phyloP scores from a whole-genome alignment of 2,888 invertebrate species.

The Venustoraphidia nigricollis region DNA sequence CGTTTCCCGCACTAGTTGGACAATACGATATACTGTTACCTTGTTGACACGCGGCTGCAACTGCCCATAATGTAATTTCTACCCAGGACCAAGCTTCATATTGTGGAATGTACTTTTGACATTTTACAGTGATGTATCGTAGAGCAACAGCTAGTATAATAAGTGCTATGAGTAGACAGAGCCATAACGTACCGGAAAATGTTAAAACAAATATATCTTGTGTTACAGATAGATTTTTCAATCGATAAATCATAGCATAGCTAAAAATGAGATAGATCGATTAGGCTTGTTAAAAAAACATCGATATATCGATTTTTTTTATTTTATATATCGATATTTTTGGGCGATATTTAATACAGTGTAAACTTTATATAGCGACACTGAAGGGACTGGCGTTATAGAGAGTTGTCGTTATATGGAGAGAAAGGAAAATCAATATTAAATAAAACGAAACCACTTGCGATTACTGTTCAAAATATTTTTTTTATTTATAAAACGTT shows the following conservation, averaged over 20 bases:
- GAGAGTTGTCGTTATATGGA: too few species aligned
- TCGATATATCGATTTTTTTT: too few species aligned
- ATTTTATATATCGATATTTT: too few species aligned
- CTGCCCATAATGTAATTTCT: constrained; percentile 22
- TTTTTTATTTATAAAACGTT: too few species aligned
- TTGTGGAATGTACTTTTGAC: constrained; percentile 14
- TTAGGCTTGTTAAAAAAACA: too few species aligned
- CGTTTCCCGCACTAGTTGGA: too few species aligned
- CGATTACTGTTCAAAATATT: too few species aligned
- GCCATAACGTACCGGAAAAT: constrained; percentile 21
- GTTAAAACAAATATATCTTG: constrained; percentile 23
- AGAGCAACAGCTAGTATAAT: constrained; percentile 17
- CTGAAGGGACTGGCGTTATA: too few species aligned
- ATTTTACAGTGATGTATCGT: constrained; percentile 16
- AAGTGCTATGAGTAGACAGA: constrained; percentile 18
- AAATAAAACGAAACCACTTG: too few species aligned
- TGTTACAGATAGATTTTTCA: constrained; percentile 15
- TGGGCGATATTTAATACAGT: too few species aligned
- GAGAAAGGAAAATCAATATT: too few species aligned
- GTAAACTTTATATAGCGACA: too few species aligned
- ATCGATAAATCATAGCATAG: constrained; percentile 18
- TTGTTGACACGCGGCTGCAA: constrained; percentile 25
- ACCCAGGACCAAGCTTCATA: constrained; percentile 20
- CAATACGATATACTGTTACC: constrained; percentile 12
- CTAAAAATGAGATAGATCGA: constrained; percentile 13